These are phyloP conservation scores for Pollenia griseotomentosa DNA, from an alignment of 2,888 invertebrate genomes.

Conservation along the genomic window DNA sequence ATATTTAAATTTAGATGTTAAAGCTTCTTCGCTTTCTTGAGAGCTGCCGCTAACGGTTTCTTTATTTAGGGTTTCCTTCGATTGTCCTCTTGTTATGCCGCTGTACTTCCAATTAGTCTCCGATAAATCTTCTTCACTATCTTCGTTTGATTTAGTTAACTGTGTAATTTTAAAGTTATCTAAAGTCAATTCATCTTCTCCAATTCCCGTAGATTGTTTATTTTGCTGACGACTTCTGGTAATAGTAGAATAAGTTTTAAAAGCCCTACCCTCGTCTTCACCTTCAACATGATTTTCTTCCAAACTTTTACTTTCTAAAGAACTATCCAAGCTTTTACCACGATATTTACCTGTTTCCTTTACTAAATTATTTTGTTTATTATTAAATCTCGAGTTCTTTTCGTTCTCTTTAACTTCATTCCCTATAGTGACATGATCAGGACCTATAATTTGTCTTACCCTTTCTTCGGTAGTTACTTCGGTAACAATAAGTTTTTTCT, in stretches of 20 bases:
- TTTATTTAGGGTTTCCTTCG: not conserved
- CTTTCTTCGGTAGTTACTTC: constrained; percentile 25
- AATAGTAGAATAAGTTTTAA: constrained; percentile 39
- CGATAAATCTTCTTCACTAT: not conserved
- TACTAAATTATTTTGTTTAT: constrained; percentile 70
- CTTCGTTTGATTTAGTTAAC: not conserved
- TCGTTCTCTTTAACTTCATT: constrained; percentile 38
- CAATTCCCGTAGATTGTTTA: not conserved
- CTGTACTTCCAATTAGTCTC: not conserved
- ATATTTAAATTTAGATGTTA: constrained; percentile 9
- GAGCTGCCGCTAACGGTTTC: not conserved
- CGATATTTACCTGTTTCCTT: constrained; percentile 75
- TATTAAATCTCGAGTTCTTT: constrained; percentile 38
- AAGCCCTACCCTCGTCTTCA: constrained; percentile 24
- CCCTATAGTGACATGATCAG: constrained; percentile 4
- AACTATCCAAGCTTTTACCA: constrained; percentile 77
- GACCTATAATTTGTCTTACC: constrained; percentile 27
- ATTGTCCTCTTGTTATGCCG: not conserved
- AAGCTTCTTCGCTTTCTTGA: not conserved
- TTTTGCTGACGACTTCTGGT: constrained; percentile 28
- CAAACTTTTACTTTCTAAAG: constrained; percentile 60
- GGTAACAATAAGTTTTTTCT: constrained; percentile 14
- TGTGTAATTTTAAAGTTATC: constrained; percentile 19
- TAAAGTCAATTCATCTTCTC: not conserved
- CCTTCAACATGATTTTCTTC: not conserved